Percentiles rank a stretch among this genome's conserved stretches.
phyloP scores from a whole-genome alignment of 2,888 invertebrate species.

The Watsonalla binaria region DNA sequence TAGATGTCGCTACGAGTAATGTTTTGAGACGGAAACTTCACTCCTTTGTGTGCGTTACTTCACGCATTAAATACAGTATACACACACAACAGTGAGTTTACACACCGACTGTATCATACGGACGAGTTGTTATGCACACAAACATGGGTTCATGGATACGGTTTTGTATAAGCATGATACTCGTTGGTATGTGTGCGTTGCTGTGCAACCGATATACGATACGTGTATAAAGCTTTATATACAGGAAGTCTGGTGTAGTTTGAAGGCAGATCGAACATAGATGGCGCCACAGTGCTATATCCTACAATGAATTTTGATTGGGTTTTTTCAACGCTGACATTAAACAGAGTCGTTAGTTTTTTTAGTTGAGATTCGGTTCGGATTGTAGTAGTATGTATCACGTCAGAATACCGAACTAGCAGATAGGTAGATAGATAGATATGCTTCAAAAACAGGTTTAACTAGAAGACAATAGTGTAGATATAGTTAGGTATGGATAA shows the following conservation, averaged over 20 bases:
- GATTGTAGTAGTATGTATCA: too few species aligned
- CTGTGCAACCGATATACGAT: slow-evolving; percentile 24
- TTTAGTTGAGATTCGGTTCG: too few species aligned
- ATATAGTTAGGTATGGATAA: neutral
- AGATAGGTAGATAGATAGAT: too few species aligned
- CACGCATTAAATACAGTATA: slow-evolving; percentile 24
- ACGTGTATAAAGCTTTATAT: slow-evolving; percentile 25
- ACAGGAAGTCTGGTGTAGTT: slow-evolving; percentile 23
- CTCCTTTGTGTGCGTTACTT: slow-evolving; percentile 39
- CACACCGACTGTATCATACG: slow-evolving; percentile 27
- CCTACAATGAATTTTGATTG: slow-evolving; percentile 12
- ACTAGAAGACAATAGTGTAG: neutral
- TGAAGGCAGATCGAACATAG: slow-evolving; percentile 28
- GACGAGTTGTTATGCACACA: slow-evolving; percentile 31
- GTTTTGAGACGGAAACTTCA: slow-evolving; percentile 44
- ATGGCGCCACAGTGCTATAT: slow-evolving; percentile 41
- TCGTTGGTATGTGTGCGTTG: slow-evolving; percentile 23
- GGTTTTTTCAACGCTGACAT: slow-evolving; percentile 12
- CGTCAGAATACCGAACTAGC: too few species aligned
- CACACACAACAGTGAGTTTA: slow-evolving; percentile 22
- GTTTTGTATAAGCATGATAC: slow-evolving; percentile 11
- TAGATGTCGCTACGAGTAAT: slow-evolving; percentile 65
- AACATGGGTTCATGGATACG: slow-evolving; percentile 6
- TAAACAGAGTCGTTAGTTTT: too few species aligned
- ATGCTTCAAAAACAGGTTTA: too few species aligned